Evolutionary conservation across 2,113 vertebrate species (phyloP).

Genomic region (Pygoscelis adeliae): DNA sequence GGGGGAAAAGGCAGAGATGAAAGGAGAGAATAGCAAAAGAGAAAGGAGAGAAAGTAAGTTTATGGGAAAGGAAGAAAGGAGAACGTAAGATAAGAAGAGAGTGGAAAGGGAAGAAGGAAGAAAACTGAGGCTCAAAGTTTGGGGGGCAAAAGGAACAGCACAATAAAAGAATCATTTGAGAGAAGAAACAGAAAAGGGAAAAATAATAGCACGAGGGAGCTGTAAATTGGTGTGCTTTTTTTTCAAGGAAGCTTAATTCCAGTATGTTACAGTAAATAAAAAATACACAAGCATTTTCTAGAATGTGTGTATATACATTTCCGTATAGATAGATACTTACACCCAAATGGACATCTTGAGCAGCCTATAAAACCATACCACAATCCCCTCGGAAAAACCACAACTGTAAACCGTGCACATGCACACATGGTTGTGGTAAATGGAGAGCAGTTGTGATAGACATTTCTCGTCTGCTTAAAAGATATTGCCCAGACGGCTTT

Average conservation of each 20-base stretch:
- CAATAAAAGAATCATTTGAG: neutral
- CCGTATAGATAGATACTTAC: neutral
- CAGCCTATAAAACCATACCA: slow-evolving; percentile 40
- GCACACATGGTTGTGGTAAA: slow-evolving; percentile 9
- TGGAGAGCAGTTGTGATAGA: neutral
- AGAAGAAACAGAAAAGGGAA: neutral
- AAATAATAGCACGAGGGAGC: neutral
- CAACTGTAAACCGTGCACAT: slow-evolving; percentile 4
- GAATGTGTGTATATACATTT: neutral
- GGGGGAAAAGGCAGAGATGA: neutral
- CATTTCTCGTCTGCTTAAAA: neutral
- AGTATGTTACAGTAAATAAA: neutral
- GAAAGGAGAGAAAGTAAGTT: neutral
- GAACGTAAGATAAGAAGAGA: neutral
- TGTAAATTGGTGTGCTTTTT: neutral
- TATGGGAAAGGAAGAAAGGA: neutral
- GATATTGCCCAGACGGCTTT: slow-evolving; percentile 12
- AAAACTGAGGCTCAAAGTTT: neutral
- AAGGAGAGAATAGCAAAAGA: neutral
- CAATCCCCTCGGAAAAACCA: slow-evolving; percentile 17
- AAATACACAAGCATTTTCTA: neutral
- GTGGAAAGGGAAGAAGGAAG: neutral
- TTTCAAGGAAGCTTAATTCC: neutral
- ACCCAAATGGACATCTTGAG: slow-evolving; percentile 3
- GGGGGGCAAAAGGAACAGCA: neutral